Evolutionary conservation across 2,797 vertebrate species (phyloP).

Genomic region (Semotilus atromaculatus): DNA sequence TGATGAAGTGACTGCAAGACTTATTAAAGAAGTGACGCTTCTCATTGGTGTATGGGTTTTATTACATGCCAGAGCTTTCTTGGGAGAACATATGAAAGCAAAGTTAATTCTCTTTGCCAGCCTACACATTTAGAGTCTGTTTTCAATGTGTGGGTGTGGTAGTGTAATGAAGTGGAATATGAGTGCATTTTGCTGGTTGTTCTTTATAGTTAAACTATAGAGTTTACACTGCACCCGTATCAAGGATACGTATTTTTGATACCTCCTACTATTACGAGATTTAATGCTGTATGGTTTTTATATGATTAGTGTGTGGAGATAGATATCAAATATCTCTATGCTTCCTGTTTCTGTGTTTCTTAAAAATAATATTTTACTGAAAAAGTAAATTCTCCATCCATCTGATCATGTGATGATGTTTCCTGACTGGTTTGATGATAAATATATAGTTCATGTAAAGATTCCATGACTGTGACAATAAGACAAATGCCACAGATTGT

Average conservation of each 20-base stretch:
- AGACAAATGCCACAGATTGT: constrained; percentile 51
- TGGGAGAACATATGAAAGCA: not conserved
- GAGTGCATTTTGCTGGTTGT: constrained; percentile 1
- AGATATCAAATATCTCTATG: not conserved
- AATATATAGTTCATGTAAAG: constrained; percentile 49
- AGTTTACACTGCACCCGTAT: not conserved
- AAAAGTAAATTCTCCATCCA: too few relatives aligned
- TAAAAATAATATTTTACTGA: too few relatives aligned
- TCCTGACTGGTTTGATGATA: not conserved
- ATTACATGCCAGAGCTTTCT: constrained; percentile 29
- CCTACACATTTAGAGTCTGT: not conserved
- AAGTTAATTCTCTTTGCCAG: constrained; percentile 17
- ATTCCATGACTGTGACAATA: constrained; percentile 46
- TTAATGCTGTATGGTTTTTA: not conserved
- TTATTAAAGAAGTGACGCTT: constrained; percentile 27
- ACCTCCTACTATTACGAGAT: not conserved
- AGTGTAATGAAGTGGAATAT: constrained; percentile 25
- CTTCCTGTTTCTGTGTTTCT: not conserved
- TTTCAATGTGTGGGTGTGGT: constrained; percentile 7
- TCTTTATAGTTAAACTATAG: not conserved
- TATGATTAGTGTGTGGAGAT: not conserved
- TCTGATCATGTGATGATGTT: not conserved
- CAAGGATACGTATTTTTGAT: not conserved
- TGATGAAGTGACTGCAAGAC: constrained; percentile 24
- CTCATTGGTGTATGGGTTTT: not conserved